Percentiles rank a stretch among this genome's conserved stretches.
Conservation (phyloP, 2,888 invertebrate genomes). For the Dendrolimus houi region DNA sequence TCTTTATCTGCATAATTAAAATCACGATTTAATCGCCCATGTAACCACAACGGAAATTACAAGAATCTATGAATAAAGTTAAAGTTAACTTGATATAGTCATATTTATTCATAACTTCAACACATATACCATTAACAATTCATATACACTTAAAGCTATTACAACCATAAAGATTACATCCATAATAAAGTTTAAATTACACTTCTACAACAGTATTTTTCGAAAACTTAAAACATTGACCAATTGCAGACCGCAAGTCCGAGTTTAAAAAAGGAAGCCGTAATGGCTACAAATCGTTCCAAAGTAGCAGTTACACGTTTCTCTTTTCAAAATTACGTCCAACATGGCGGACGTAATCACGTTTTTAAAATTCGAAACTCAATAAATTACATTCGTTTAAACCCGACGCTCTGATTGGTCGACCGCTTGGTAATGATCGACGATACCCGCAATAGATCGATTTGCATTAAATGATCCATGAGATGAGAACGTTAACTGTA, state of each 20-base stretch:
- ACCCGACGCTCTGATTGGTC: conserved; percentile 48
- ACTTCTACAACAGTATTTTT: conserved; percentile 23
- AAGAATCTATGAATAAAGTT: conserved; percentile 55
- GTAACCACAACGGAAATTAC: conserved; percentile 27
- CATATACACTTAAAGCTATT: background rate
- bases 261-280: conserved; percentile 37
- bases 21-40: conserved; percentile 47
- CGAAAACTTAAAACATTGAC: conserved; percentile 29
- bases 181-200: conserved; percentile 49
- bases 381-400: conserved; percentile 61
- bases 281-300: conserved; percentile 34
- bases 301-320: conserved; percentile 47
- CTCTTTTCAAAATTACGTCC: conserved; percentile 54
- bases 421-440: conserved; percentile 43
- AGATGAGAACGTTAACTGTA: conserved; percentile 63
- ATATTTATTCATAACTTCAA: conserved; percentile 23
- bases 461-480: conserved; percentile 70
- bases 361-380: conserved; percentile 62
- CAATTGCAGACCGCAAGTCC: conserved; percentile 28
- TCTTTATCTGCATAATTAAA: conserved; percentile 59
- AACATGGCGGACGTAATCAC: conserved; percentile 55
- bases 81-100: conserved; percentile 38
- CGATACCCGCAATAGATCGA: conserved; percentile 62
- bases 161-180: conserved; percentile 40
- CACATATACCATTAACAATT: conserved; percentile 14